These are phyloP conservation scores for Neolamprologus sp. DNA, from an alignment of 2,113 vertebrate species.

Conservation along the genomic window DNA sequence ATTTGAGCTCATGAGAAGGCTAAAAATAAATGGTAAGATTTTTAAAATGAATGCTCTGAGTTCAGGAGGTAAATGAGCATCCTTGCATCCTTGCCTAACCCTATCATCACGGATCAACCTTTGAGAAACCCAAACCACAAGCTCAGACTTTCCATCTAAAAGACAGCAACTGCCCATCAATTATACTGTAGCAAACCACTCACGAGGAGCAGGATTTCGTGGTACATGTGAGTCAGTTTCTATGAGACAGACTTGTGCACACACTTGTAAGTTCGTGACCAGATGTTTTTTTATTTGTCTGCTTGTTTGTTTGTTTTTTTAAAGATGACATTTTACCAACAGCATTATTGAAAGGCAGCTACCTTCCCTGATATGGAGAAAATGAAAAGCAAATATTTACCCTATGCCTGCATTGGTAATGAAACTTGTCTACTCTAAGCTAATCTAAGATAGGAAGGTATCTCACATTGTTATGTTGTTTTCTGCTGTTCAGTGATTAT, in stretches of 20 bases:
- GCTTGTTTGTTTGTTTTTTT: background rate
- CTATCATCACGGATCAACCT: slow-evolving; percentile 45
- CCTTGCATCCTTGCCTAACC: slow-evolving; percentile 24
- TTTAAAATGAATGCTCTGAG: background rate
- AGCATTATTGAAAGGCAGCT: background rate
- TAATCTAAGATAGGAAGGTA: background rate
- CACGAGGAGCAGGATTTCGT: background rate
- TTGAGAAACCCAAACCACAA: slow-evolving; percentile 31
- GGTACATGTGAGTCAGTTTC: slow-evolving; percentile 1
- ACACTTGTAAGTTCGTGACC: background rate
- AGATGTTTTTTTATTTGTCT: background rate
- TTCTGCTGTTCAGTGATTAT: background rate
- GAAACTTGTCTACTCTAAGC: background rate
- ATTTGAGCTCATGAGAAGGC: background rate
- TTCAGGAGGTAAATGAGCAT: slow-evolving; percentile 24
- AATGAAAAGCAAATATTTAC: slow-evolving; percentile 34
- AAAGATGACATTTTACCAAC: slow-evolving; percentile 6
- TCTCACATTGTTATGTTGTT: background rate
- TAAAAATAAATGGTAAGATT: slow-evolving; percentile 21
- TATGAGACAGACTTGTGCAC: background rate
- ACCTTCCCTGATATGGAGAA: background rate
- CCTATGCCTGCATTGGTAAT: background rate
- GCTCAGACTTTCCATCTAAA: slow-evolving; percentile 37
- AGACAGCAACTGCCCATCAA: slow-evolving; percentile 41
- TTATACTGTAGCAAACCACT: slow-evolving; percentile 49